Conservation (phyloP, 2,888 invertebrate species). For the Pachydiplax longipennis region DNA sequence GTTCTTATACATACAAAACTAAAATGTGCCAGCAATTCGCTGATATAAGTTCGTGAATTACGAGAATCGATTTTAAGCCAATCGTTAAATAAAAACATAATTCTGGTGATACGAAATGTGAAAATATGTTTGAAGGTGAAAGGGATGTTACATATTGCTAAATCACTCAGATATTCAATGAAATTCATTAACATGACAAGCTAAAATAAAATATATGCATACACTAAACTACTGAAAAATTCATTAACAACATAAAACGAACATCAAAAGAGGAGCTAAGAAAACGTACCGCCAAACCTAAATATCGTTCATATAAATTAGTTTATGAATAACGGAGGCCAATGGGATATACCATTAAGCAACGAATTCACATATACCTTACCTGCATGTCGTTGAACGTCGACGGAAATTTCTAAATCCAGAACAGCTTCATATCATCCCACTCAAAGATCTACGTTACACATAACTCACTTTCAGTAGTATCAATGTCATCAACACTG, state of each 20-base stretch:
- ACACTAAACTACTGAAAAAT: no score
- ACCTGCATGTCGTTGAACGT: slow-evolving; percentile 62
- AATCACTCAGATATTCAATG: no score
- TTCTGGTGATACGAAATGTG: no score
- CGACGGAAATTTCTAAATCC: slow-evolving; percentile 3
- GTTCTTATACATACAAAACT: no score
- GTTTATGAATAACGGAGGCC: background rate
- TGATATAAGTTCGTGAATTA: no score
- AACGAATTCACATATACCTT: slow-evolving; percentile 49
- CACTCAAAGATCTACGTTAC: background rate
- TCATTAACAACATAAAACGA: background rate
- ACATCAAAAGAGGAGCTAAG: background rate
- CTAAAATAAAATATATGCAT: no score
- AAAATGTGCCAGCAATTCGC: no score
- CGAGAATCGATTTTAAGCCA: no score
- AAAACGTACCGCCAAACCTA: background rate
- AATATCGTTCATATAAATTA: background rate
- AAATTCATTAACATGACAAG: no score
- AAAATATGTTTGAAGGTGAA: no score
- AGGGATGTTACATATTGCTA: no score
- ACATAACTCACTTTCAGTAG: slow-evolving; percentile 46
- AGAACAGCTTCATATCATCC: slow-evolving; percentile 24
- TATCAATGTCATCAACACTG: slow-evolving; percentile 54
- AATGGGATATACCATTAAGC: background rate
- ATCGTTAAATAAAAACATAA: no score